Evolutionary conservation across 1,140 invertebrate species (phyloP).

Genomic region (Diuraphis noxia): DNA sequence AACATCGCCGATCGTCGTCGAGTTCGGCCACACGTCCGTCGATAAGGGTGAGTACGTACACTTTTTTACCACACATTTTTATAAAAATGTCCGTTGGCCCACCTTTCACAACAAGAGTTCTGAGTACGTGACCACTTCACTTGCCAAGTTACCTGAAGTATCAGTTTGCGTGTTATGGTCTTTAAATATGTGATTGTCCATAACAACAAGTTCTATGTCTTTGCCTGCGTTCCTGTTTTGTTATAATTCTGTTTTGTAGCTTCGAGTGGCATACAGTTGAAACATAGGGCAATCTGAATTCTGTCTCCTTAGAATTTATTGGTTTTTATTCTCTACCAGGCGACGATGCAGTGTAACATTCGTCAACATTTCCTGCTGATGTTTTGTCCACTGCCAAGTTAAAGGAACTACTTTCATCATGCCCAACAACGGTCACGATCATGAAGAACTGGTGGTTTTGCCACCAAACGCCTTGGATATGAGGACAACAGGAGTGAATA

Average conservation of each 20-base stretch:
- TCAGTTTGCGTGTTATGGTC: background rate
- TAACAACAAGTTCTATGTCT: background rate
- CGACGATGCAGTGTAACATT: slow-evolving; percentile 26
- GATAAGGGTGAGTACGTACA: background rate
- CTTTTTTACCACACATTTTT: background rate
- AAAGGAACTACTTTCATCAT: background rate
- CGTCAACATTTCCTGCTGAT: background rate
- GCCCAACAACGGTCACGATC: slow-evolving; percentile 33
- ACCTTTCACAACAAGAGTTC: background rate
- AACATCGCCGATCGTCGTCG: background rate
- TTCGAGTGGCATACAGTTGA: background rate
- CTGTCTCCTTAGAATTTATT: background rate
- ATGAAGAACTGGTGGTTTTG: slow-evolving; percentile 41
- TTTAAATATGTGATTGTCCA: background rate
- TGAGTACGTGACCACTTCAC: background rate
- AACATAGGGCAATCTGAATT: background rate
- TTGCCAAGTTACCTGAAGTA: background rate
- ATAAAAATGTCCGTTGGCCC: background rate
- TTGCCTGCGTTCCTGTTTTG: background rate
- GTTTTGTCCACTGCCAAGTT: background rate
- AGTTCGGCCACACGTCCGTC: background rate
- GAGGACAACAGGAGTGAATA: slow-evolving; percentile 22
- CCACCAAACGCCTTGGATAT: background rate
- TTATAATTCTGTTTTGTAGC: background rate
- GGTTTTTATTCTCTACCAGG: background rate